Percentiles rank a stretch among this genome's conserved stretches.
These are phyloP conservation scores for Tetramorium parvispinum DNA, from an alignment of 1,140 invertebrate species.

Conservation along the genomic window DNA sequence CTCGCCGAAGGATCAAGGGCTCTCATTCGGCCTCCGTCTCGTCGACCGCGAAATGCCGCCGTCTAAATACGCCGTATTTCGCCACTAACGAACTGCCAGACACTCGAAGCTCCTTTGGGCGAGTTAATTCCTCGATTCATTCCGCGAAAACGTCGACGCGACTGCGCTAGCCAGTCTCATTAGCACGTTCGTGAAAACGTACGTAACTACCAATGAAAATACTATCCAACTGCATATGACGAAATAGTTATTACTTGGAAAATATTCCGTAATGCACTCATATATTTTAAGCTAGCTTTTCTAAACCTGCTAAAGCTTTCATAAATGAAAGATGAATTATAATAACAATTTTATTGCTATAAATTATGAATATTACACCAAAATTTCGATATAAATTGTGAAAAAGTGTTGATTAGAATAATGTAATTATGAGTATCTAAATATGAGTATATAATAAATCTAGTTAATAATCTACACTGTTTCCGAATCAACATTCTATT, in stretches of 20 bases:
- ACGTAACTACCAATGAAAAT: not conserved
- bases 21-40: constrained; percentile 34
- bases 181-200: constrained; percentile 39
- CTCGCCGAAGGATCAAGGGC: constrained; percentile 66
- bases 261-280: not conserved
- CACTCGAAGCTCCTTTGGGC: constrained; percentile 49
- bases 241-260: constrained; percentile 27
- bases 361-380: not conserved
- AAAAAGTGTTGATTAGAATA: not conserved
- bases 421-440: not conserved
- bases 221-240: not conserved
- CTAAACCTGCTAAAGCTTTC: not conserved
- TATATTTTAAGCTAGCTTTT: not conserved
- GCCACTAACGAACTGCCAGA: constrained; percentile 67
- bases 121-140: constrained; percentile 53
- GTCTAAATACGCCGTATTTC: constrained; percentile 63
- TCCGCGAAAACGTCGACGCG: constrained; percentile 31
- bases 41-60: constrained; percentile 10
- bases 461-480: not conserved
- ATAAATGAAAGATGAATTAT: not conserved
- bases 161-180: constrained; percentile 33
- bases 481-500: not conserved
- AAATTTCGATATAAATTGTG: not conserved
- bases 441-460: not conserved
- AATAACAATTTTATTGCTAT: not conserved